phyloP scores from a whole-genome alignment of 2,888 invertebrate species.

The Abscondita cerata region DNA sequence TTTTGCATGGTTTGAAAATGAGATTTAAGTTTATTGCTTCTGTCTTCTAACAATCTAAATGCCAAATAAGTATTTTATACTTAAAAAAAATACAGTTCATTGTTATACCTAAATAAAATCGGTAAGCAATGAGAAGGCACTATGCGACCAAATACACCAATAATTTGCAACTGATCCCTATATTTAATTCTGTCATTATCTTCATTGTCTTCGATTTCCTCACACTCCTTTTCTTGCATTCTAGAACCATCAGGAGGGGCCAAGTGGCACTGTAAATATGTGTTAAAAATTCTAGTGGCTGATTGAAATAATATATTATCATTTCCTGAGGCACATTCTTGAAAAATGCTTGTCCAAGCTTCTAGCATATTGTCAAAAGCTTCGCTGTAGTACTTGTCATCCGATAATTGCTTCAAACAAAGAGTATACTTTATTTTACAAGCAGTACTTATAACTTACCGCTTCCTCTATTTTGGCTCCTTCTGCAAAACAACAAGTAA shows the following conservation, averaged over 20 bases:
- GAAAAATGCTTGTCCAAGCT: slow-evolving; percentile 69
- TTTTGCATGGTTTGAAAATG: slow-evolving; percentile 55
- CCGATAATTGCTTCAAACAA: slow-evolving; percentile 55
- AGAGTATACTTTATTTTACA: not conserved
- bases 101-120: slow-evolving; percentile 64
- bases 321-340: slow-evolving; percentile 48
- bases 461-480: slow-evolving; percentile 71
- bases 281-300: slow-evolving; percentile 73
- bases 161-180: slow-evolving; percentile 76
- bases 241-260: slow-evolving; percentile 81
- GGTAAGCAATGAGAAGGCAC: slow-evolving; percentile 71
- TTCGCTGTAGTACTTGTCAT: slow-evolving; percentile 67
- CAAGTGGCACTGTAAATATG: slow-evolving; percentile 80
- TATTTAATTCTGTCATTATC: slow-evolving; percentile 72
- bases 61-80: no score
- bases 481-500: slow-evolving; percentile 71
- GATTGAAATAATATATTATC: slow-evolving; percentile 48
- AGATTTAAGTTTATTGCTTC: slow-evolving; percentile 50
- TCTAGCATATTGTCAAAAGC: slow-evolving; percentile 74
- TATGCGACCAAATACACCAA: slow-evolving; percentile 71
- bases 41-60: slow-evolving; percentile 54
- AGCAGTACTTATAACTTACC: slow-evolving; percentile 58
- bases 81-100: no score
- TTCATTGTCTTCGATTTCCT: slow-evolving; percentile 70
- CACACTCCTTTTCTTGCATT: slow-evolving; percentile 56